A percentile compares a stretch with the other conserved stretches of the same genome.
These are phyloP conservation scores for Callospermophilus lateralis DNA, from an alignment of 2,113 vertebrate genomes.

Conservation along the genomic window DNA sequence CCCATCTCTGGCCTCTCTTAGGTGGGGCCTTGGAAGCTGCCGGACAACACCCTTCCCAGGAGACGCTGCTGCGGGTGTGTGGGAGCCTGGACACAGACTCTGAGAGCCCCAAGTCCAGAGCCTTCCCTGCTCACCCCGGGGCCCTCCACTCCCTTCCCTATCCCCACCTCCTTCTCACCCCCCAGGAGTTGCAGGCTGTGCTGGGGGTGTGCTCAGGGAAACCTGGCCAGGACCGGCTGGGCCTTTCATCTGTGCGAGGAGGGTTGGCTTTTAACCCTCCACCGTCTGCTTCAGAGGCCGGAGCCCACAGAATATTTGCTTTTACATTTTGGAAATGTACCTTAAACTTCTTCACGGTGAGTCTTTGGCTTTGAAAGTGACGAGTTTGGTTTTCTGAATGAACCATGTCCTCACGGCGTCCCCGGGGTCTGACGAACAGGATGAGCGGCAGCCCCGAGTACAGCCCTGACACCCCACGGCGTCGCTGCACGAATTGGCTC, in stretches of 20 bases:
- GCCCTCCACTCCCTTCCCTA: background rate
- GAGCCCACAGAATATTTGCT: background rate
- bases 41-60: accelerated
- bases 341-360: background rate
- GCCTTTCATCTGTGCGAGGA: background rate
- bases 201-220: background rate
- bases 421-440: background rate
- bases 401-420: background rate
- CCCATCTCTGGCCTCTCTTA: background rate
- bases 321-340: background rate
- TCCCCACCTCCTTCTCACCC: background rate
- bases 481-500: accelerated
- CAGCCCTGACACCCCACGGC: accelerated
- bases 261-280: background rate
- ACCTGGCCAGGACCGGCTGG: background rate
- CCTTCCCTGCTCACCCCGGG: accelerated
- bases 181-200: background rate
- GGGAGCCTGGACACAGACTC: too few relatives aligned
- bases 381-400: background rate
- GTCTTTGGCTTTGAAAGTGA: background rate
- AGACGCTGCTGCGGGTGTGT: too few relatives aligned
- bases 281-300: background rate
- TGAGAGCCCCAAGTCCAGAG: accelerated
- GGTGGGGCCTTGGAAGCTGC: background rate
- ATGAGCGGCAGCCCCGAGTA: accelerated